A percentile compares a stretch with the other conserved stretches of the same genome.
Evolutionary conservation across 2,888 invertebrate genomes (phyloP).

Genomic region (Pollenia amentaria): DNA sequence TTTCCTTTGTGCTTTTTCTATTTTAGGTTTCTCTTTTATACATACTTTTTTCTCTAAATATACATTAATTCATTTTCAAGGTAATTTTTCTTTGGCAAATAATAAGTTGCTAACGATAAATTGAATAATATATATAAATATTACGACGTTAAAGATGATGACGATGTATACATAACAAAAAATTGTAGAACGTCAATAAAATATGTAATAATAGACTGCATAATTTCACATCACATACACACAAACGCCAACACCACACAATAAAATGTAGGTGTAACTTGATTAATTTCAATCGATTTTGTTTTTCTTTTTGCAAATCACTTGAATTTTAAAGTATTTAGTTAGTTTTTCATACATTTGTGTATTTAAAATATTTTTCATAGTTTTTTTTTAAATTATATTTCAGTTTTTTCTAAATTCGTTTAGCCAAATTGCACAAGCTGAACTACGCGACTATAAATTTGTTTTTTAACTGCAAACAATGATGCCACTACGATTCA

Average conservation of each 20-base stretch:
- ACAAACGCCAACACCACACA: conserved; percentile 19
- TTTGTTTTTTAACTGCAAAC: conserved; percentile 52
- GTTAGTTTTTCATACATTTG: background rate
- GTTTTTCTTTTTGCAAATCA: background rate
- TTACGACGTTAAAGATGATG: background rate
- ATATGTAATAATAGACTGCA: conserved; percentile 29
- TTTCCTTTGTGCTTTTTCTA: conserved; percentile 54
- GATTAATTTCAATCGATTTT: background rate
- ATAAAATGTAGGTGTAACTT: conserved; percentile 5
- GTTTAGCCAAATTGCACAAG: conserved; percentile 37
- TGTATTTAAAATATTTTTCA: conserved; percentile 22
- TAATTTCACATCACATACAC: conserved; percentile 40
- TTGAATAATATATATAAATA: conserved; percentile 37
- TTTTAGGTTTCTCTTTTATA: conserved; percentile 33
- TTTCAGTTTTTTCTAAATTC: background rate
- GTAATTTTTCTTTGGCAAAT: conserved; percentile 28
- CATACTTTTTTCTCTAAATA: conserved; percentile 21
- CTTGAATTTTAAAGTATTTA: background rate
- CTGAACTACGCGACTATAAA: conserved; percentile 29
- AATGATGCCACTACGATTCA: conserved; percentile 19
- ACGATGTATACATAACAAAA: background rate
- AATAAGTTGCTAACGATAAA: conserved; percentile 35
- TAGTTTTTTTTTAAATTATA: conserved; percentile 40
- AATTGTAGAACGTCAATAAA: conserved; percentile 19
- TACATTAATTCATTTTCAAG: conserved; percentile 47